Evolutionary conservation across 2,797 vertebrate genomes (phyloP), one percentile per base, ranked within the genome.

Genomic region (Malurus leucopterus): DNA sequence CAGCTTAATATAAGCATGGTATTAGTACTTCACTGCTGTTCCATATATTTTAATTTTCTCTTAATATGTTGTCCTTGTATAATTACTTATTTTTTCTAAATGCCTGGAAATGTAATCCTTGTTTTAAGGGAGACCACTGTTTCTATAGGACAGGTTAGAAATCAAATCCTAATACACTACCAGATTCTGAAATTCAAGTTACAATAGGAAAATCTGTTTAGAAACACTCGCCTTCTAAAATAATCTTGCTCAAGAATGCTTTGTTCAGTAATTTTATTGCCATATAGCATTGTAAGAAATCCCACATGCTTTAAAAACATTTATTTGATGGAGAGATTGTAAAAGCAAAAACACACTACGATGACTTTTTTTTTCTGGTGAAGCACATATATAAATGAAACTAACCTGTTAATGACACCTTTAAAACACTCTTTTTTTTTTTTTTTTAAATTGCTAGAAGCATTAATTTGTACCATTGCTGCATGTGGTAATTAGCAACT

Each of bases 401-500:
- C 95, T 96, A 97, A 97, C 95, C 95, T 97, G 95, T 95, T 97
- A 97, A 96, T 91, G 93, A 96, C 95, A 97, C 93, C 94, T 97
- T 97, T 96, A 96, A 96, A 96, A 96, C 92, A 95, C 81, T 90
- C n/a, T 12, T 95, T 94, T 88, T 43, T 63, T 32, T 62, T 24
- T 30, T 8, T 6, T 22, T 6, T 50, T 79, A 78, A 92, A 89
- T 75, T 79, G 88, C 68, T 92, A 73, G 94, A 67, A 89, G 91
- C 84, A 27, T 94, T 91, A 94, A 96, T 96, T 96, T 96, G 93
- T 95, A 94, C 55, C 19, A 11, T 84, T 92, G 91, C 94, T 93
- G 93, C 94, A 95, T 95, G 93, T 88, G 79, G 95, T 97, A 96
- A 97, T 97, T 96, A 97, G 96, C 81, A 77, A 95, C 84, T 68